Evolutionary conservation across 1,140 invertebrate genomes (phyloP).

Genomic region (Leptonema lineaticorne): DNA sequence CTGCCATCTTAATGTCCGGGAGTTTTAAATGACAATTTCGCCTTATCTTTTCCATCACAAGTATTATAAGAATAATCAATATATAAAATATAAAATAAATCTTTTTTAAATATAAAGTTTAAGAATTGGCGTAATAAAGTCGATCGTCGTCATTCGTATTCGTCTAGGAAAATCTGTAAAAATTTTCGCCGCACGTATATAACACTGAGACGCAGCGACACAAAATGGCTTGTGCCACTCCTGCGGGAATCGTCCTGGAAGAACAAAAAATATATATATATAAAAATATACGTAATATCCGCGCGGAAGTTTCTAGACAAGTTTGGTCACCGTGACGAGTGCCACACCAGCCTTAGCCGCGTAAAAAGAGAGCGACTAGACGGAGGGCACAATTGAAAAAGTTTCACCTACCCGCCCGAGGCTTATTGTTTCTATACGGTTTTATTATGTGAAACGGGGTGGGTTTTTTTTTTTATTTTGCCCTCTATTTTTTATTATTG

Average conservation of each 20-base stretch:
- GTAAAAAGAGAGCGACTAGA: no score
- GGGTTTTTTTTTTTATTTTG: no score
- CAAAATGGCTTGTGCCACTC: not conserved
- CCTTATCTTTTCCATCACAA: no score
- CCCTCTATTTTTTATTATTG: slow-evolving; percentile 1
- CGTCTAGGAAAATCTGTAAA: no score
- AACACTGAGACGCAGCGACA: not conserved
- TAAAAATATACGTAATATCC: not conserved
- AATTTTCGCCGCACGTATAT: not conserved
- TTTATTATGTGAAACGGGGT: slow-evolving; percentile 14
- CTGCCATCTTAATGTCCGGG: no score
- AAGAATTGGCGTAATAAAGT: no score
- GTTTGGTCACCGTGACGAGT: slow-evolving; percentile 13
- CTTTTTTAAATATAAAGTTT: no score
- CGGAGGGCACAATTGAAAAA: slow-evolving; percentile 5
- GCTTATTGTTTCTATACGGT: slow-evolving; percentile 19
- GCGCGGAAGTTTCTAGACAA: not conserved
- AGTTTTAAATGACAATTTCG: no score
- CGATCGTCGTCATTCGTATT: no score
- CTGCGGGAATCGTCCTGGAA: not conserved
- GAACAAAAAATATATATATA: not conserved
- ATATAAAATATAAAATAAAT: no score
- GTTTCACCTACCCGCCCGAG: not conserved
- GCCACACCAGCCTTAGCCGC: not conserved
- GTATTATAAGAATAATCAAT: no score